Evolutionary conservation across 2,797 vertebrate species (phyloP).

Genomic region (Bovichtus diacanthus): DNA sequence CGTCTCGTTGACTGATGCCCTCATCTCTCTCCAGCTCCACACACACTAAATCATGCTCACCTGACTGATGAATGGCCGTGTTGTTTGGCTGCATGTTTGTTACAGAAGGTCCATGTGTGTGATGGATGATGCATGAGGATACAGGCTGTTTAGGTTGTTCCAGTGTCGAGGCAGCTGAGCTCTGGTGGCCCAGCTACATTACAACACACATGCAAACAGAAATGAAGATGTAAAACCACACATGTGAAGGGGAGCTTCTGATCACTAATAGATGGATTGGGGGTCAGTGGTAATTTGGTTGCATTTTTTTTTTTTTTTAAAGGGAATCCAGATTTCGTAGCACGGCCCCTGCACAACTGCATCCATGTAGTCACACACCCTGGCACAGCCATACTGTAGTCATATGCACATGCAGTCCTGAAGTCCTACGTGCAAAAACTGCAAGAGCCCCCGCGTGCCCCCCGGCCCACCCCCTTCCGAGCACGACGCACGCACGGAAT

Average conservation of each 20-base stretch:
- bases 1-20: slow-evolving; percentile 53
- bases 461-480: slow-evolving; percentile 18
- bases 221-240: slow-evolving; percentile 18
- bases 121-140: slow-evolving; percentile 57
- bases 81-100: slow-evolving; percentile 27
- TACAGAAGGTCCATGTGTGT: not conserved
- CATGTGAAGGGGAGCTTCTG: not conserved
- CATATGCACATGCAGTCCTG: slow-evolving; percentile 41
- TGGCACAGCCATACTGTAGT: slow-evolving; percentile 7
- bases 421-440: slow-evolving; percentile 58
- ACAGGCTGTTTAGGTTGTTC: slow-evolving; percentile 44
- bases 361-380: slow-evolving; percentile 22
- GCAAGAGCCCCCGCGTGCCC: slow-evolving; percentile 18
- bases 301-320: not conserved
- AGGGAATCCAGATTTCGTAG: slow-evolving; percentile 11
- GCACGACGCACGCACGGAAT: slow-evolving; percentile 72
- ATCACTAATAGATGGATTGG: not conserved
- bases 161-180: slow-evolving; percentile 49
- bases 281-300: not conserved
- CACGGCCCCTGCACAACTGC: slow-evolving; percentile 32
- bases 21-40: slow-evolving; percentile 10
- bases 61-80: slow-evolving; percentile 56
- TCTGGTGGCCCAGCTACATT: slow-evolving; percentile 53
- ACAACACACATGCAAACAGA: slow-evolving; percentile 42
- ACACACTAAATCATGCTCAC: slow-evolving; percentile 60